phyloP scores from a whole-genome alignment of 1,140 invertebrate species.

The Branchinecta lindahli region DNA sequence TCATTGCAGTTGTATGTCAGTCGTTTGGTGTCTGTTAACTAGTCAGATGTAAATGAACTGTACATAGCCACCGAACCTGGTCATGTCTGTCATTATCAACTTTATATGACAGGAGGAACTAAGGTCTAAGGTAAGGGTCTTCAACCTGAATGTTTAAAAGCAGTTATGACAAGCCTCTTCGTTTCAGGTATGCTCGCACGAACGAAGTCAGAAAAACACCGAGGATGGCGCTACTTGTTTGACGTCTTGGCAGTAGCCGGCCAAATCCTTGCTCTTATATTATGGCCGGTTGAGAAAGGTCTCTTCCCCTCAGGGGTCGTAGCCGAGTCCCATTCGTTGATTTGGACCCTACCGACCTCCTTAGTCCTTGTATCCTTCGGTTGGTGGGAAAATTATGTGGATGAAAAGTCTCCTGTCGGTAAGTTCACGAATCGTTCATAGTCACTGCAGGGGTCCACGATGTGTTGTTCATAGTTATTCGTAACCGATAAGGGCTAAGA shows the following conservation, averaged over 20 bases:
- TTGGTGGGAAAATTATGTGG: conserved; percentile 40
- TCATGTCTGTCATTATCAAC: too few species aligned
- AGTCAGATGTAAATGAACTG: too few species aligned
- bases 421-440: background rate
- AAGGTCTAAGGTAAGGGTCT: too few species aligned
- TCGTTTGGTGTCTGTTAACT: too few species aligned
- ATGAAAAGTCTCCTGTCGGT: conserved; percentile 23
- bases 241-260: conserved; percentile 28
- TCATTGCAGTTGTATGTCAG: too few species aligned
- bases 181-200: conserved; percentile 24
- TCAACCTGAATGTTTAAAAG: too few species aligned
- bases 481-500: too few species aligned
- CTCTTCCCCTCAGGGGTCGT: background rate
- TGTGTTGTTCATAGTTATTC: too few species aligned
- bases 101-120: too few species aligned
- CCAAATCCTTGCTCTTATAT: conserved; percentile 27
- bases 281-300: conserved; percentile 26
- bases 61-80: too few species aligned
- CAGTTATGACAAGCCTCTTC: conserved; percentile 14
- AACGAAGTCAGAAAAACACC: conserved; percentile 10
- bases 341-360: conserved; percentile 33
- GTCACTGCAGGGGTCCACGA: too few species aligned
- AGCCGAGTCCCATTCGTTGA: conserved; percentile 15
- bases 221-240: conserved; percentile 20
- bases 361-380: conserved; percentile 35